Evolutionary conservation across 2,113 vertebrate genomes (phyloP).

Genomic region (Erythrolamprus reginae): DNA sequence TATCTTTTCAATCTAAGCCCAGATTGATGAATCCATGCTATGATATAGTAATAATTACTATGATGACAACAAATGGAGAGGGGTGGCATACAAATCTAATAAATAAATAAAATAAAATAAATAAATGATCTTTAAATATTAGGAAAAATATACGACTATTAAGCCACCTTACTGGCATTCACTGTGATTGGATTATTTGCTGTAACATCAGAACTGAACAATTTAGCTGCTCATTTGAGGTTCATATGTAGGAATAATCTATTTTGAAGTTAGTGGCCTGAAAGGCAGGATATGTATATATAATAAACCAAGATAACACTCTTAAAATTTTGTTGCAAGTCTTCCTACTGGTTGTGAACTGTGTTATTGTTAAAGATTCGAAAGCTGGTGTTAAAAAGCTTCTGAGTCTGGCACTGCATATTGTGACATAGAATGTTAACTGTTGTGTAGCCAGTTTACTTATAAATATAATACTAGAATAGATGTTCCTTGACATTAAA

Average conservation of each 20-base stretch:
- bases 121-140: conserved; percentile 32
- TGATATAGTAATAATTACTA: conserved; percentile 42
- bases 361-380: conserved; percentile 2
- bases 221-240: conserved; percentile 20
- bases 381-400: conserved; percentile 27
- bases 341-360: conserved; percentile 7
- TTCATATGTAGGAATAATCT: conserved; percentile 6
- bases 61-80: conserved; percentile 29
- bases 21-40: conserved; percentile 37
- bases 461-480: neutral
- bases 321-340: conserved; percentile 32
- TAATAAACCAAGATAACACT: conserved; percentile 3
- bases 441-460: neutral
- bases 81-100: too few species aligned
- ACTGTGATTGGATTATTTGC: conserved; percentile 20
- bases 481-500: neutral
- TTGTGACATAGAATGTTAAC: conserved; percentile 5
- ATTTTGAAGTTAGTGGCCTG: conserved; percentile 27
- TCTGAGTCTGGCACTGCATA: conserved; percentile 25
- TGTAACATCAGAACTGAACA: conserved; percentile 9
- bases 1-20: conserved; percentile 33
- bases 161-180: conserved; percentile 39
- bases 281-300: neutral
- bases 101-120: too few species aligned
- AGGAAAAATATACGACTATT: conserved; percentile 28